Evolutionary conservation across 1,140 invertebrate genomes (phyloP).

Genomic region (Medauroidea extradentata): DNA sequence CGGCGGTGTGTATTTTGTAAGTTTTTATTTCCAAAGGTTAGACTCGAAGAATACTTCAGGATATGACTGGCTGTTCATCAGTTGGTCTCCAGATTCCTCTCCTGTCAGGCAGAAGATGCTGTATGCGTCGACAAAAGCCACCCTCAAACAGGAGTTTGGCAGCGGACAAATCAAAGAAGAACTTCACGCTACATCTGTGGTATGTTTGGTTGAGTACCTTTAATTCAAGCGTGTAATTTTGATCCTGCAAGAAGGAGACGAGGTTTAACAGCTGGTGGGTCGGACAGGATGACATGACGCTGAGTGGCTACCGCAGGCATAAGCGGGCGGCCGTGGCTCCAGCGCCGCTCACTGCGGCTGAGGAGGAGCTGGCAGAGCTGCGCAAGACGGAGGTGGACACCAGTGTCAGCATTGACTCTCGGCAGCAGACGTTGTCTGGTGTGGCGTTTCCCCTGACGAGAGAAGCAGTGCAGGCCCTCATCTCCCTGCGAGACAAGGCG

Average conservation of each 20-base stretch:
- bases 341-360: conserved; percentile 81
- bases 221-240: too few species aligned
- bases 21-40: too few species aligned
- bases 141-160: conserved; percentile 95
- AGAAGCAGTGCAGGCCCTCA: conserved; percentile 69
- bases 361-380: conserved; percentile 82
- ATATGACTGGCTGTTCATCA: conserved; percentile 92
- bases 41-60: conserved; percentile 69
- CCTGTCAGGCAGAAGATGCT: conserved; percentile 95
- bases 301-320: conserved; percentile 78
- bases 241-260: too few species aligned
- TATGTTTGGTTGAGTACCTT: conserved; percentile 37
- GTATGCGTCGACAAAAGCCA: conserved; percentile 97
- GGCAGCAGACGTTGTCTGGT: conserved; percentile 87
- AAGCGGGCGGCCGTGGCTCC: conserved; percentile 72
- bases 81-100: conserved; percentile 90
- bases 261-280: too few species aligned
- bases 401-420: conserved; percentile 76
- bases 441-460: conserved; percentile 89
- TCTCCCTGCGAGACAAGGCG: conserved; percentile 45
- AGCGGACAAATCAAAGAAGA: conserved; percentile 86
- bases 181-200: conserved; percentile 76
- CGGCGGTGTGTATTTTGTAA: too few species aligned
- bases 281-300: conserved; percentile 68
- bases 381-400: conserved; percentile 70